Evolutionary conservation across 2,888 invertebrate species (phyloP), one percentile per base, ranked within the genome.

Genomic region (Psylliodes chrysocephalus): DNA sequence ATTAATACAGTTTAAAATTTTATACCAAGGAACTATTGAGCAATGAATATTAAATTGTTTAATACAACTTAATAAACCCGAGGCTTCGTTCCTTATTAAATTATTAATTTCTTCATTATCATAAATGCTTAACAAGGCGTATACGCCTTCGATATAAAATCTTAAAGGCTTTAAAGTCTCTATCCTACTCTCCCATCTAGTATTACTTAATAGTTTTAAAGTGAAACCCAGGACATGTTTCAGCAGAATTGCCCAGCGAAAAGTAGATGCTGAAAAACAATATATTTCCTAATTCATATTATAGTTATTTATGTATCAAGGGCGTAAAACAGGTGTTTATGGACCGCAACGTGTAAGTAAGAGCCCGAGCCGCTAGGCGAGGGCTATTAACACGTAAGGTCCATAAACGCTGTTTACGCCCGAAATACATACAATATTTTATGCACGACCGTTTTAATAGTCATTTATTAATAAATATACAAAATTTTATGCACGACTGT

Each of bases 1-100:
- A 68, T 68, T 70, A 53, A 70, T 67, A n/a, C 61, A 14, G 12
- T 14, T 35, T 35, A 35, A 35, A 8, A 30, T 30, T 30, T 30
- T 30, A 30, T 30, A 30, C 42, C 42, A 42, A 42, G 42, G 14
- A 54, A 54, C 40, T 12, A 47, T 25, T 19, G 30, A 47, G 22
- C 47, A 17, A 30, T 30, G 33, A 52, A 52, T 30, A 30, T 33
- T 33, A 30, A 53, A 53, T n/a, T 38, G 38, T 18, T 53, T 40
- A 38, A 53, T 38, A 53, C 38, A 38, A 38, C 17, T 53, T 53
- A 38, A 33, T 53, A 35, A 53, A 53, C 38, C 35, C 19, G 10
- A 53, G 5, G 14, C 12, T 28, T 49, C 30, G 25, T 25, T 12
- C 25, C 25, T 47, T 22, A 47, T 12, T 49, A 18, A 17, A 44